Evolutionary conservation across 2,797 vertebrate genomes (phyloP), one percentile per base, ranked within the genome.

Genomic region (Cebuella pygmaea): DNA sequence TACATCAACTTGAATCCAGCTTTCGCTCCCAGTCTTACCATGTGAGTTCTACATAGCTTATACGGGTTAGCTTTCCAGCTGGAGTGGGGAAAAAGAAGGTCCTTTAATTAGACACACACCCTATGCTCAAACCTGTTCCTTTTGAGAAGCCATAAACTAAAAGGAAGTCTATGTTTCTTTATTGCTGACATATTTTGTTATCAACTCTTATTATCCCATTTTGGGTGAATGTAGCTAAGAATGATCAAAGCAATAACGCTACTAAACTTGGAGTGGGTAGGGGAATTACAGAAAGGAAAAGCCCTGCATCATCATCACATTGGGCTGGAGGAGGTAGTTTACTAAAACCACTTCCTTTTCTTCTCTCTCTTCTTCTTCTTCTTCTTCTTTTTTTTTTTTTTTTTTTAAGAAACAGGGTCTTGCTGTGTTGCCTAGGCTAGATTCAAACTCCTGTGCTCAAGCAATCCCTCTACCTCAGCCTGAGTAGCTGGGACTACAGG

Each of bases 11-110:
- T 59, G 91, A 97, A 94, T 85, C 94, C 97, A 83, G 97, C 96
- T 88, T 97, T 90, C 90, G 70, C 96, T 96, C 12, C 90, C 79
- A 89, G 93, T 96, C 98, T 98, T 97, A 98, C 97, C 97, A 88
- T 0, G 0, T 27, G 94, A 95, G 92, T 61, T 96, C 97, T 57
- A 96, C 89, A 92, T 79, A 97, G 97, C 82, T 96, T 95, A 97
- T 33, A 94, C 36, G 92, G 90, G 96, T 97, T 97, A 98, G 94
- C 83, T 97, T 95, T 98, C 97, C 98, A 96, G 97, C 96, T 97
- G 94, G 96, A 96, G 96, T 94, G 90, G 97, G 95, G 87, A 97
- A 90, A 55, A 90, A 94, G 96, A 98, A 61, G 96, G 97, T 91
- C 80, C 96, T 97, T 96, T 95, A 96, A 97, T 98, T 95, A 98